Percentiles rank a stretch among this genome's conserved stretches.
phyloP scores from a whole-genome alignment of 2,113 vertebrate species.

The Protobothrops mucrosquamatus region DNA sequence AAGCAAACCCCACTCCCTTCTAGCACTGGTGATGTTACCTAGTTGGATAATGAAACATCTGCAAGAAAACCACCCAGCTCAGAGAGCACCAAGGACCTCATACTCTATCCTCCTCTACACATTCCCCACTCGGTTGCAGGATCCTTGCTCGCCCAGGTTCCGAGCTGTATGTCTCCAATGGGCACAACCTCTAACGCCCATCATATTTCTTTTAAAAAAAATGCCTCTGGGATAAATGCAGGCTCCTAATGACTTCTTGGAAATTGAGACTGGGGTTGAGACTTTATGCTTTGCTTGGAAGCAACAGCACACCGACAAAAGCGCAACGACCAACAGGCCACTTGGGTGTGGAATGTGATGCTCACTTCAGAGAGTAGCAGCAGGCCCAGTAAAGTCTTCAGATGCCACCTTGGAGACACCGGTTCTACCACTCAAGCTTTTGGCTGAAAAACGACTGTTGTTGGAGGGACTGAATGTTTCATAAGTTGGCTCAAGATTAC shows the following conservation, averaged over 20 bases:
- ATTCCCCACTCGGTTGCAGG: background rate
- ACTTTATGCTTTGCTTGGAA: background rate
- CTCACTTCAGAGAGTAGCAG: background rate
- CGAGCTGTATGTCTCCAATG: background rate
- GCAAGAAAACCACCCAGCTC: background rate
- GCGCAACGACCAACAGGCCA: background rate
- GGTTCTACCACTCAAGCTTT: background rate
- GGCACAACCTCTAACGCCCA: background rate
- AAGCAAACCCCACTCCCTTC: too few species aligned
- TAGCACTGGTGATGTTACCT: too few species aligned
- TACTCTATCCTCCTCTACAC: background rate
- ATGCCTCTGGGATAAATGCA: background rate
- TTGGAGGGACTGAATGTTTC: background rate
- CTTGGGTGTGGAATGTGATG: background rate
- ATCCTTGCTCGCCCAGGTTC: background rate
- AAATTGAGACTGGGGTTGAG: background rate
- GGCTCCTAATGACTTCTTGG: background rate
- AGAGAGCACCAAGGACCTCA: background rate
- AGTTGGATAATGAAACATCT: background rate
- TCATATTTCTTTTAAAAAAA: background rate
- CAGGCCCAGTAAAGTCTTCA: background rate
- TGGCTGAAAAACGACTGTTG: background rate
- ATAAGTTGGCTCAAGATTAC: background rate
- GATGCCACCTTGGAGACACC: background rate
- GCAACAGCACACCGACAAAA: background rate